phyloP scores from a whole-genome alignment of 2,797 vertebrate species.

The Chrosomus eos region DNA sequence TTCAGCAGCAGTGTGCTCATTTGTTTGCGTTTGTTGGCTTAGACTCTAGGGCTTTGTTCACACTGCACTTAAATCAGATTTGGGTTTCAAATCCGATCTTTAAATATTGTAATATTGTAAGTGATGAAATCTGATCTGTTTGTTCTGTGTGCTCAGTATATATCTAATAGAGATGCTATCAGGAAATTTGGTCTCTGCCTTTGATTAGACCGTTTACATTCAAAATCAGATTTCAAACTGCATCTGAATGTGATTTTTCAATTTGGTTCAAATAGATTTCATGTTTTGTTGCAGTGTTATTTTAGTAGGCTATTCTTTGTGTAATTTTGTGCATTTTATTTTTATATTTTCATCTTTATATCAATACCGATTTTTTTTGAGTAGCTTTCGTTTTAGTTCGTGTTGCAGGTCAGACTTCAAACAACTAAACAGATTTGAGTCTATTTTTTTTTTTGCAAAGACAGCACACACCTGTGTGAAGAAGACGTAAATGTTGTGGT shows the following conservation, averaged over 20 bases:
- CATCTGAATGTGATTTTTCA: background rate
- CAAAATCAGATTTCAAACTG: background rate
- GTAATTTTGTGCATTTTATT: background rate
- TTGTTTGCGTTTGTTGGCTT: constrained; percentile 9
- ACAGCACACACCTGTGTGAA: background rate
- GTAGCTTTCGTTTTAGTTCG: background rate
- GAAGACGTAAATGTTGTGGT: background rate
- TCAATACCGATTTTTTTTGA: no score
- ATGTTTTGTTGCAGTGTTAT: background rate
- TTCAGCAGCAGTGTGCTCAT: constrained; percentile 7
- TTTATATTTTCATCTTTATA: background rate
- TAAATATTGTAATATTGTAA: background rate
- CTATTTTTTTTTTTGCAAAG: no score
- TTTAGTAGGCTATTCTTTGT: background rate
- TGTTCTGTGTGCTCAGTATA: background rate
- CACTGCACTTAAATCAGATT: constrained; percentile 25
- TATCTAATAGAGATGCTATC: background rate
- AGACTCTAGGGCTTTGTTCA: constrained; percentile 15
- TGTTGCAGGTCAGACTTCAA: background rate
- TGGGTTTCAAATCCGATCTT: constrained; percentile 9
- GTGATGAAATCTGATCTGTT: constrained; percentile 9
- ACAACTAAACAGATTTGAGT: background rate
- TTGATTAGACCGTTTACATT: background rate
- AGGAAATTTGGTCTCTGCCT: background rate
- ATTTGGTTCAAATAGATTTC: background rate